Conservation (phyloP, 2,888 invertebrate species). For the Cheilosia urbana region DNA sequence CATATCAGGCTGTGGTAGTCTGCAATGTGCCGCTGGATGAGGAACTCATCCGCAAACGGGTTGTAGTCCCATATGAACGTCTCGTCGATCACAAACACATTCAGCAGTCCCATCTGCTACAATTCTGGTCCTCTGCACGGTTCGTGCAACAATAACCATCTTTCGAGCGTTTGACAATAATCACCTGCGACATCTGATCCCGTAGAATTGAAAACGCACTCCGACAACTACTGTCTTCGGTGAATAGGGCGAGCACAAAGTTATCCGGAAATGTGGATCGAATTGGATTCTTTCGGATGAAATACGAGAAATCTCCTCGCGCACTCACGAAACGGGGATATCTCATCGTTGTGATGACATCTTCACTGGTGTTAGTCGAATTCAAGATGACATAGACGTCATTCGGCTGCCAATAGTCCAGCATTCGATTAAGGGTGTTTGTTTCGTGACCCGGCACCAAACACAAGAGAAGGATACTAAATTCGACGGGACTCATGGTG, state of each 20-base stretch:
- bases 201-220: conserved; percentile 60
- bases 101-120: conserved; percentile 60
- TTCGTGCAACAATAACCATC: conserved; percentile 37
- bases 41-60: conserved; percentile 48
- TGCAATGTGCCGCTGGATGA: conserved; percentile 5
- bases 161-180: conserved; percentile 67
- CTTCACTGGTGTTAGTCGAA: conserved; percentile 38
- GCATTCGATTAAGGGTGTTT: conserved; percentile 59
- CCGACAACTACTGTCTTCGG: conserved; percentile 59
- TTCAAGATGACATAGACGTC: conserved; percentile 66
- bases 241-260: conserved; percentile 65
- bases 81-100: conserved; percentile 53
- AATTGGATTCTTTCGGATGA: conserved; percentile 37
- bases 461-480: conserved; percentile 24
- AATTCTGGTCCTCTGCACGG: not conserved
- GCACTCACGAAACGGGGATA: conserved; percentile 59
- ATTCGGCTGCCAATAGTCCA: conserved; percentile 62
- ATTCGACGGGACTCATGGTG: conserved; percentile 38
- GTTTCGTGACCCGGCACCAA: conserved; percentile 19
- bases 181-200: conserved; percentile 51
- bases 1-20: conserved; percentile 35
- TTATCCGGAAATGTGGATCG: conserved; percentile 60
- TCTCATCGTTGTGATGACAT: conserved; percentile 40
- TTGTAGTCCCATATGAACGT: conserved; percentile 46
- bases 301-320: conserved; percentile 51